Conservation (phyloP, 2,797 vertebrate species). For the Moxostoma hubbsi region DNA sequence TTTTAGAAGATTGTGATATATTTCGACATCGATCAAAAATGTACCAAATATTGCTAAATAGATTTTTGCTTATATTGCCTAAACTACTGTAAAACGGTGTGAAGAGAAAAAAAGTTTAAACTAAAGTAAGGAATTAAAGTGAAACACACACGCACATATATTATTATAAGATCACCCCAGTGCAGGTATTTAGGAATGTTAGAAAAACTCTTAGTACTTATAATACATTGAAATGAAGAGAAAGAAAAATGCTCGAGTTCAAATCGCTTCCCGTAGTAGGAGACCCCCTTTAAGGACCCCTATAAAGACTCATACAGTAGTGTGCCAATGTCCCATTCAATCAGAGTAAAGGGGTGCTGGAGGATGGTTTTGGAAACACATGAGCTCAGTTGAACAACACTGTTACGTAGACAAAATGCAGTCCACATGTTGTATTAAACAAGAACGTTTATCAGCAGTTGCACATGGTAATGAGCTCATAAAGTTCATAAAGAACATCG, state of each 20-base stretch:
- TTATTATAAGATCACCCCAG: too few relatives aligned
- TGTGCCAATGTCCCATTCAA: conserved; percentile 53
- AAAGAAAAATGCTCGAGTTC: background rate
- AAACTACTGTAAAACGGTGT: too few relatives aligned
- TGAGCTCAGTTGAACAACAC: conserved; percentile 27
- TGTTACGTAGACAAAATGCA: conserved; percentile 14
- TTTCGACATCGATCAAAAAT: too few relatives aligned
- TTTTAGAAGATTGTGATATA: too few relatives aligned
- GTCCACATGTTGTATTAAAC: background rate
- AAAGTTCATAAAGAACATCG: background rate
- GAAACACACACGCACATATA: too few relatives aligned
- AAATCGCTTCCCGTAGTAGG: conserved; percentile 20
- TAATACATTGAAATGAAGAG: background rate
- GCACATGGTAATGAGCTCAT: background rate
- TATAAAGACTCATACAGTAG: conserved; percentile 47
- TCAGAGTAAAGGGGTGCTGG: conserved; percentile 31
- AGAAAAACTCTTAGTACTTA: background rate
- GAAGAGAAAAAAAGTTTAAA: too few relatives aligned
- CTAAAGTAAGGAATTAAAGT: too few relatives aligned
- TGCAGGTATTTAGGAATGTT: background rate
- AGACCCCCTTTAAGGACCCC: conserved; percentile 58
- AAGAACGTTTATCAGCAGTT: background rate
- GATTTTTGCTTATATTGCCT: too few relatives aligned
- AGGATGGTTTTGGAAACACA: conserved; percentile 27
- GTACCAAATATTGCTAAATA: too few relatives aligned